Percentiles rank a stretch among this genome's conserved stretches.
Evolutionary conservation across 1,140 invertebrate species (phyloP).

Genomic region (Brachionus asplanchnoidis): DNA sequence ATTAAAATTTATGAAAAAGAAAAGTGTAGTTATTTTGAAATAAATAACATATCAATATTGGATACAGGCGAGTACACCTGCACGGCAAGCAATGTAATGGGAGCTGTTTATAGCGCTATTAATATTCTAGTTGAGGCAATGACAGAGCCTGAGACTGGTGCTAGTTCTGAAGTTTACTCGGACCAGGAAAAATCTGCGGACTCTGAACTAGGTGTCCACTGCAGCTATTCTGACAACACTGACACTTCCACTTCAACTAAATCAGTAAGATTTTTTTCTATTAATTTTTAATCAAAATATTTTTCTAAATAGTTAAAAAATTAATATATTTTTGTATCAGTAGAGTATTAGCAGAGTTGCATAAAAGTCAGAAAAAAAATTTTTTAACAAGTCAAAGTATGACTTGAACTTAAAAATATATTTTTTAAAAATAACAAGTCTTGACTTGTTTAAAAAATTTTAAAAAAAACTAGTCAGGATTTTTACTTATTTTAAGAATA

Average conservation of each 20-base stretch:
- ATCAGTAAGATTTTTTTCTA: not conserved
- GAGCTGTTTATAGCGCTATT: conserved; percentile 42
- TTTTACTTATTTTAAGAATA: too few relatives aligned
- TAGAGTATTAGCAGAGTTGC: too few relatives aligned
- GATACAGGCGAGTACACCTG: conserved; percentile 50
- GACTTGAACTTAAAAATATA: too few relatives aligned
- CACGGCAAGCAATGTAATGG: conserved; percentile 47
- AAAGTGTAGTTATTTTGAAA: conserved; percentile 46
- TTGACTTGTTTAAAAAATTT: too few relatives aligned
- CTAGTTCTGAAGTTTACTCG: conserved; percentile 21
- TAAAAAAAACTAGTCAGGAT: too few relatives aligned
- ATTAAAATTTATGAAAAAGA: conserved; percentile 44
- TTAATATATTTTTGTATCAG: too few relatives aligned
- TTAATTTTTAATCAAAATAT: too few relatives aligned
- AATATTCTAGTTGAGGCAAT: conserved; percentile 40
- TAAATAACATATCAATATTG: conserved; percentile 43
- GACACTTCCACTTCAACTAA: not conserved
- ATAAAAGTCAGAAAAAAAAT: too few relatives aligned
- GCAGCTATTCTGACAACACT: conserved; percentile 21
- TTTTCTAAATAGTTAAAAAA: too few relatives aligned
- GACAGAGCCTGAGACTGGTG: conserved; percentile 41
- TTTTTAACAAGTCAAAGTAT: too few relatives aligned
- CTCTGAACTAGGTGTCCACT: not conserved
- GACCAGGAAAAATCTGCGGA: conserved; percentile 16
- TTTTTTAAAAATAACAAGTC: too few relatives aligned